A percentile compares a stretch with the other conserved stretches of the same genome.
These are phyloP conservation scores for Fistularia commersonii DNA, from an alignment of 2,797 vertebrate genomes.

Conservation along the genomic window DNA sequence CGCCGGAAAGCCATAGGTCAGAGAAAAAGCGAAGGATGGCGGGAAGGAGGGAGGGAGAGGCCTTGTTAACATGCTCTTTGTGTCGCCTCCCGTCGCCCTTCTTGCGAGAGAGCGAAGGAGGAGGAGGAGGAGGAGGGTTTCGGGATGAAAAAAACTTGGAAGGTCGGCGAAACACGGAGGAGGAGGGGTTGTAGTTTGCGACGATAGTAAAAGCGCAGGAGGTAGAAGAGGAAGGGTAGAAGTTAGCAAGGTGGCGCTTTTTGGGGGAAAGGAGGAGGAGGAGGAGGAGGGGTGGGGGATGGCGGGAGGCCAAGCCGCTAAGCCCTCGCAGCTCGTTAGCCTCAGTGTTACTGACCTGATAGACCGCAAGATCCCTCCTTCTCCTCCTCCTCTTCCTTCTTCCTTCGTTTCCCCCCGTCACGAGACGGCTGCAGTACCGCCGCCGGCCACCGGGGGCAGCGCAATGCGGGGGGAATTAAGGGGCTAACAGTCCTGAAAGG, in stretches of 20 bases:
- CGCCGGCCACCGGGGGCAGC: constrained; percentile 38
- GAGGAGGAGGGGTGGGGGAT: constrained; percentile 21
- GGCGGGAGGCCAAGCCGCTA: constrained; percentile 76
- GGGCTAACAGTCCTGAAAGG: constrained; percentile 10
- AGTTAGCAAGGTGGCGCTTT: background rate
- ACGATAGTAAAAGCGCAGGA: no score
- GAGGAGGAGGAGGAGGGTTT: constrained; percentile 4
- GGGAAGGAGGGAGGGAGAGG: constrained; percentile 19
- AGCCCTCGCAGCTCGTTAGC: constrained; percentile 81
- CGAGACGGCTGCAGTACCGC: constrained; percentile 15
- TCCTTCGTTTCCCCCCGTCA: constrained; percentile 9
- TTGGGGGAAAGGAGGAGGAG: background rate
- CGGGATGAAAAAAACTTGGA: no score
- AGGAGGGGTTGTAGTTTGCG: no score
- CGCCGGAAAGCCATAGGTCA: constrained; percentile 57
- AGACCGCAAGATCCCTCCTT: constrained; percentile 63
- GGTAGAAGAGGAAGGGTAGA: no score
- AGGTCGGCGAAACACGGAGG: no score
- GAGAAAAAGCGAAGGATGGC: constrained; percentile 23
- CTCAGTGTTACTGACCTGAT: constrained; percentile 79
- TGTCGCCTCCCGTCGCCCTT: constrained; percentile 53
- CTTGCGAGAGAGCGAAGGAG: constrained; percentile 35
- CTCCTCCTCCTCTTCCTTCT: background rate
- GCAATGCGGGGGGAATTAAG: background rate
- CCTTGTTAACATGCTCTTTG: constrained; percentile 66